These are phyloP conservation scores for Natator depressus DNA, from an alignment of 2,113 vertebrate genomes.

Conservation along the genomic window DNA sequence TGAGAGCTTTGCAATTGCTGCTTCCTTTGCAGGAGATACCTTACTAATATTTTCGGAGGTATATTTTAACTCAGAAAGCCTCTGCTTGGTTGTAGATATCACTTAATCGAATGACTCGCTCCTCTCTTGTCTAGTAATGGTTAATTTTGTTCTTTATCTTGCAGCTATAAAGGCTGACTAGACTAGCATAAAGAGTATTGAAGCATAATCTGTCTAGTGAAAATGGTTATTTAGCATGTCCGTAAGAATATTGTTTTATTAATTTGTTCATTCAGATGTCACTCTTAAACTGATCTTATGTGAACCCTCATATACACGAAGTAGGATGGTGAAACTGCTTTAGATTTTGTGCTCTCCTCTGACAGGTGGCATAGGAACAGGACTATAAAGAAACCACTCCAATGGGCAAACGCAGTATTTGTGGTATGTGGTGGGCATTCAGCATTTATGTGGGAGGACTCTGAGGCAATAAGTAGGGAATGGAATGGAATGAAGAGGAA, in stretches of 20 bases:
- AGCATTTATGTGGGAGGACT: not conserved
- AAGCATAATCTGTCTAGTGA: not conserved
- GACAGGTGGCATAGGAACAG: not conserved
- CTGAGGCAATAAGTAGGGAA: conserved; percentile 38
- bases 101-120: not conserved
- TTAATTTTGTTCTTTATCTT: not conserved
- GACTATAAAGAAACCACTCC: not conserved
- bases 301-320: not conserved
- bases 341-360: not conserved
- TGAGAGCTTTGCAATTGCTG: not conserved
- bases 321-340: not conserved
- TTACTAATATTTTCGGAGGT: not conserved
- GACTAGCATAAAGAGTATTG: not conserved
- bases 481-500: not conserved
- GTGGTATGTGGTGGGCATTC: not conserved
- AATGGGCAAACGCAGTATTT: not conserved
- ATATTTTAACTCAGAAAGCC: not conserved
- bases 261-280: not conserved
- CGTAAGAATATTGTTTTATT: not conserved
- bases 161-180: not conserved
- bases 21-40: not conserved
- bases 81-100: not conserved
- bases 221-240: not conserved
- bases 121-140: not conserved
- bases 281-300: not conserved